phyloP scores from a whole-genome alignment of 2,888 invertebrate species.

The Drosophila paracracens region DNA sequence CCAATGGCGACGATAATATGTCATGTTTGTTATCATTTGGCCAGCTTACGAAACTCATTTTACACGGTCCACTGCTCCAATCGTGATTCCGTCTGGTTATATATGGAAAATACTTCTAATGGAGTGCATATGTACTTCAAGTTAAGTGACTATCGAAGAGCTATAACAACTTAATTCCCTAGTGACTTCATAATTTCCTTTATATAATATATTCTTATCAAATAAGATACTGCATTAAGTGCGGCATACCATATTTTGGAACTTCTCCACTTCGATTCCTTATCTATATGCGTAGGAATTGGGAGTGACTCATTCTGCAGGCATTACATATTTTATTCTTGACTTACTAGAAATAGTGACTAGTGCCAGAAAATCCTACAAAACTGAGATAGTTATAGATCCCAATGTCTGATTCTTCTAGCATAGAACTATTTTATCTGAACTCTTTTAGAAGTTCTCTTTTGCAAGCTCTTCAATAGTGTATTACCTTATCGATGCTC shows the following conservation, averaged over 20 bases:
- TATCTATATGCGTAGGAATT: neutral
- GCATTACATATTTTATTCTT: neutral
- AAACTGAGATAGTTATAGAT: neutral
- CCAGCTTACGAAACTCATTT: constrained; percentile 27
- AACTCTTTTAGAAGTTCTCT: neutral
- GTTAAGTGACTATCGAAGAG: neutral
- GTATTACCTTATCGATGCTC: too few species aligned
- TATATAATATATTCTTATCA: neutral
- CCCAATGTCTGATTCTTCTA: neutral
- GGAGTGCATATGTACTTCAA: neutral
- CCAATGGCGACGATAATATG: constrained; percentile 21
- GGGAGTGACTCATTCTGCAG: neutral
- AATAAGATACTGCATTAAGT: neutral
- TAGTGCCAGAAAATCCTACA: neutral
- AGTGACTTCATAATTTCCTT: neutral
- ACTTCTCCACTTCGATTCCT: neutral
- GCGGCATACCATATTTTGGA: neutral
- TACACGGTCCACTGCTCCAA: constrained; percentile 35
- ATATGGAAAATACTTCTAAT: constrained; percentile 4
- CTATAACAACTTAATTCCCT: neutral
- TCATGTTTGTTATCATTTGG: constrained; percentile 46
- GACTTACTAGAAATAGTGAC: neutral
- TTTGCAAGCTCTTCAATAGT: neutral
- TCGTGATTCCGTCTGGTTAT: neutral
- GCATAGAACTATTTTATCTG: neutral